Base-by-base conservation (phyloP, 2,888 invertebrate genomes). In the Brenthis daphne region DNA sequence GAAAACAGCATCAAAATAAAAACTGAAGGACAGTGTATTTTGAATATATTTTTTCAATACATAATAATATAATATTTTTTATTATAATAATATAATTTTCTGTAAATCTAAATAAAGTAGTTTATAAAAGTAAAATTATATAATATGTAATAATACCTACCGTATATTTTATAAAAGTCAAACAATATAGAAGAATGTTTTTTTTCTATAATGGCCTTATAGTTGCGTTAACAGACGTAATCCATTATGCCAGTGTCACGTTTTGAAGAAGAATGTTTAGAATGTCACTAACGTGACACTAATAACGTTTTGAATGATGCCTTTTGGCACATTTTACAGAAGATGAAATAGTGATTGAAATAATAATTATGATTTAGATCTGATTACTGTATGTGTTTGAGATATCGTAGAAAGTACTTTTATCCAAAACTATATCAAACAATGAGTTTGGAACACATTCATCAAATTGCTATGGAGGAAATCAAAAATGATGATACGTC, bases 371-470 rank as follows among this genome's bases (percentile, higher is more conserved):
- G 60, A 60, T 60, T 50, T 60, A 50, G 50, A 50, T 50, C 33
- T 33, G 11, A 50, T 33, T 60, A n/a, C 48, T 60, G 50, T 14
- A 29, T 60, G 16, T 33, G 37, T 50, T 50, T 50, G 11, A 50
- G 29, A 33, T 60, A 60, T 50, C 48, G 50, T 12, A 50, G 12
- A 50, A 60, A 29, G 48, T 55, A 47, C 11, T 20, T 20, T 57
- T 37, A 57, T 13, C 13, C 16, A 48, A 71, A n/a, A 58, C 24
- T 61, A 60, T 16, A 24, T 37, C 13, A 68, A 61, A 58, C 50
- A 60, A 77, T 82, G 81, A 74, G 76, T n/a, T 53, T 73, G 8
- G 77, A 78, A 11, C 77, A 77, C 37, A 72, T 53, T 65, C 71
- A 57, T 56, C 60, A 14, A 71, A 75, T 68, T 43, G 69, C 69